phyloP scores from a whole-genome alignment of 2,888 invertebrate genomes.

The Brachypalpus laphriformis region DNA sequence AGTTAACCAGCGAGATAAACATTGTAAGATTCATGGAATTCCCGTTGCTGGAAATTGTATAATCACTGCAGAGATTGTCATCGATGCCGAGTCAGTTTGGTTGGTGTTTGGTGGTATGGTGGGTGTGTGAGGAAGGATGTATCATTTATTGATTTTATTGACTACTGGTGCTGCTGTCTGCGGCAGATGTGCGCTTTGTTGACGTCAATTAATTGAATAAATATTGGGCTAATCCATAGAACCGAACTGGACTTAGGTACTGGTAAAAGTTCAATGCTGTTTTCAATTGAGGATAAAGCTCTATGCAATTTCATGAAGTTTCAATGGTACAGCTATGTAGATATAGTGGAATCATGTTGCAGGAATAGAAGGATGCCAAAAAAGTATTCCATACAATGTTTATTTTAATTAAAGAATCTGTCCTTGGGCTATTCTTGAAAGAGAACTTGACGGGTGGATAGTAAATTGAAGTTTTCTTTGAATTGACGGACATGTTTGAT shows the following conservation, averaged over 20 bases:
- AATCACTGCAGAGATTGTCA: conserved; percentile 7
- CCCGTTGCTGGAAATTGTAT: neutral
- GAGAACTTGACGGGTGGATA: neutral
- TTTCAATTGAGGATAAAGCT: neutral
- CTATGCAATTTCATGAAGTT: neutral
- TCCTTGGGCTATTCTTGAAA: neutral
- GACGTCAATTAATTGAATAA: conserved; percentile 27
- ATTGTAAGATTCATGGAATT: neutral
- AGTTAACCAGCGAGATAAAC: neutral
- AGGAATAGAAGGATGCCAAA: neutral
- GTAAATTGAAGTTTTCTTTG: neutral
- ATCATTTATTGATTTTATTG: conserved; percentile 8
- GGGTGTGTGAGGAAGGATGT: neutral
- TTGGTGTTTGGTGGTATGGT: neutral
- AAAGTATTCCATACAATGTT: neutral
- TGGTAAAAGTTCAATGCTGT: neutral
- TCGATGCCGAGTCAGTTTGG: neutral
- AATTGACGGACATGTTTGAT: too few species aligned
- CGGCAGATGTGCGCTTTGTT: neutral
- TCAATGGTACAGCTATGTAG: neutral
- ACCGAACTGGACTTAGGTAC: neutral
- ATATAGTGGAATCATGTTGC: neutral
- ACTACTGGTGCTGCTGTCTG: neutral
- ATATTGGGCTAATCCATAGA: neutral
- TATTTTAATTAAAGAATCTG: neutral